These are phyloP conservation scores for Limonius californicus DNA, from an alignment of 1,140 invertebrate species.

Conservation along the genomic window DNA sequence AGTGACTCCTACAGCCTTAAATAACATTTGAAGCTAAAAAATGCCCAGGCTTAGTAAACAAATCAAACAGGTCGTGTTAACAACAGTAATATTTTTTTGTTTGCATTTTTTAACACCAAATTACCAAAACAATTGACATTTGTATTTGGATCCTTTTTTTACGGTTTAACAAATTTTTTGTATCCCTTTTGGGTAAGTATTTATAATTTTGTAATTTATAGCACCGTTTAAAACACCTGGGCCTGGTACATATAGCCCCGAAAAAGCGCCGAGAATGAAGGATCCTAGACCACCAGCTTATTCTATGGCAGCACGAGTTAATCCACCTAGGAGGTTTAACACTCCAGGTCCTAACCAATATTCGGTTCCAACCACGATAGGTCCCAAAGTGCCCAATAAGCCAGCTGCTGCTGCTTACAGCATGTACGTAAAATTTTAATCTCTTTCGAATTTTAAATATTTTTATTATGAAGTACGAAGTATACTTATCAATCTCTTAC, in stretches of 20 bases:
- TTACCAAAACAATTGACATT: too few relatives aligned
- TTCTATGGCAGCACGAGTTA: constrained; percentile 51
- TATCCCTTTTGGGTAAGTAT: too few relatives aligned
- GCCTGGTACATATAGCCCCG: constrained; percentile 54
- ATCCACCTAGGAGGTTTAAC: constrained; percentile 24
- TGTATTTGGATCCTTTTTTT: too few relatives aligned
- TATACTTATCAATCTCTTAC: constrained; percentile 21
- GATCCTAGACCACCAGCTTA: constrained; percentile 52
- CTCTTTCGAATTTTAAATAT: background rate
- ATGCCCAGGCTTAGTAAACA: too few relatives aligned
- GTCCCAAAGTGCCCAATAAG: constrained; percentile 45
- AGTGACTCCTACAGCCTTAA: too few relatives aligned
- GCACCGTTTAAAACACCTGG: constrained; percentile 48
- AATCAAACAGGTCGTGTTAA: too few relatives aligned
- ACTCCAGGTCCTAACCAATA: constrained; percentile 63
- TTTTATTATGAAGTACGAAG: constrained; percentile 4
- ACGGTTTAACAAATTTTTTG: too few relatives aligned
- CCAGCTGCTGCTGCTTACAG: constrained; percentile 47
- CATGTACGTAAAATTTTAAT: constrained; percentile 51
- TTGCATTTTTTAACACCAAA: too few relatives aligned
- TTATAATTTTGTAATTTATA: constrained; percentile 23
- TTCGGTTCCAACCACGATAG: constrained; percentile 45
- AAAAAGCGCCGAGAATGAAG: constrained; percentile 49
- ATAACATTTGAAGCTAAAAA: too few relatives aligned
- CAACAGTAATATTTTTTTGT: too few relatives aligned